phyloP scores from a whole-genome alignment of 2,888 invertebrate genomes.

The Hypercompe scribonia region DNA sequence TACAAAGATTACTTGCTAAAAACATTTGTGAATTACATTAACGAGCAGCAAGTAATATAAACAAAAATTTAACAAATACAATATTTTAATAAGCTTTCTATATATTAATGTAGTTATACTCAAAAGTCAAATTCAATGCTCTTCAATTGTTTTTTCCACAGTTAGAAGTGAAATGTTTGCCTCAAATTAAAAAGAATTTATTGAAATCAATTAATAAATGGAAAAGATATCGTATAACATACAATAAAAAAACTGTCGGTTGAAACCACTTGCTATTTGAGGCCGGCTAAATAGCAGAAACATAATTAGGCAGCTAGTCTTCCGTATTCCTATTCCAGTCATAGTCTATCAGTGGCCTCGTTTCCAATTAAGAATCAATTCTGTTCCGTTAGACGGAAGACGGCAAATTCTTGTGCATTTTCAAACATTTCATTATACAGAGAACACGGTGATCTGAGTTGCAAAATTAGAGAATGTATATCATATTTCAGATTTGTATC shows the following conservation, averaged over 20 bases:
- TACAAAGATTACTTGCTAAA: too few relatives aligned
- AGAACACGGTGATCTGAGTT: slow-evolving; percentile 3
- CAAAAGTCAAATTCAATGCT: not conserved
- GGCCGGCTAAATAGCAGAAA: slow-evolving; percentile 4
- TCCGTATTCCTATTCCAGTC: slow-evolving; percentile 23
- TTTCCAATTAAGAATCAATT: slow-evolving; percentile 19
- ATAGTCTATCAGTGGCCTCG: slow-evolving; percentile 17
- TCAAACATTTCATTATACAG: slow-evolving; percentile 19
- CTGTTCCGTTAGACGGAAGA: slow-evolving; percentile 25
- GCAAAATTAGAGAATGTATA: slow-evolving; percentile 7
- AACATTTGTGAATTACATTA: too few relatives aligned
- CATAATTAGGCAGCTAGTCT: slow-evolving; percentile 17
- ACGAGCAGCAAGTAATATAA: too few relatives aligned
- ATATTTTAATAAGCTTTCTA: too few relatives aligned
- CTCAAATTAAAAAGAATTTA: too few relatives aligned
- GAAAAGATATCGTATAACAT: not conserved
- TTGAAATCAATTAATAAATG: not conserved
- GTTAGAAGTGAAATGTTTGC: not conserved
- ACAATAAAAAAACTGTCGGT: not conserved
- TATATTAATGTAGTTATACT: too few relatives aligned
- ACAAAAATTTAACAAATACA: too few relatives aligned
- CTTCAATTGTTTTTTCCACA: not conserved
- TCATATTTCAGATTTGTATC: not conserved
- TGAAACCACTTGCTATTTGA: not conserved
- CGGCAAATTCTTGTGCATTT: slow-evolving; percentile 46